These are phyloP conservation scores for Drosophila navojoa DNA, from an alignment of 1,140 invertebrate species.

Conservation along the genomic window DNA sequence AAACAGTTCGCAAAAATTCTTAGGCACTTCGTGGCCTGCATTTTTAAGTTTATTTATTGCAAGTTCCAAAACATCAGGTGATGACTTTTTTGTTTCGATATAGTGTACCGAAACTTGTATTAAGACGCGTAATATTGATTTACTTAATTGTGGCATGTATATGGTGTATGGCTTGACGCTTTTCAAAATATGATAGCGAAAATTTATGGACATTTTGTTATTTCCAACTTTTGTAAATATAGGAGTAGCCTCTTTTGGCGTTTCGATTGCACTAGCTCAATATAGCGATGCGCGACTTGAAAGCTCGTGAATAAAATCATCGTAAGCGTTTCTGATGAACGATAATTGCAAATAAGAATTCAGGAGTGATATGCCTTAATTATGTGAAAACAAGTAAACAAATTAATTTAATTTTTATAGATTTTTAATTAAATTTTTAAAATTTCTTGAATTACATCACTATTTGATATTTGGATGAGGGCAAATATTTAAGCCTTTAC, in stretches of 20 bases:
- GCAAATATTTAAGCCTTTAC: neutral
- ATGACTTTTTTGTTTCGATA: slow-evolving; percentile 77
- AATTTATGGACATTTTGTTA: slow-evolving; percentile 58
- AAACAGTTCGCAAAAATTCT: slow-evolving; percentile 82
- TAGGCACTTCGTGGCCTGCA: slow-evolving; percentile 71
- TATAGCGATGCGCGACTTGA: slow-evolving; percentile 16
- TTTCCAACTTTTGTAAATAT: neutral
- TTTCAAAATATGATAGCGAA: slow-evolving; percentile 64
- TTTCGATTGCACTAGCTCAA: slow-evolving; percentile 14
- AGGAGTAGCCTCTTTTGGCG: neutral
- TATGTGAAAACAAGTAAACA: neutral
- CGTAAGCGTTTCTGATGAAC: neutral
- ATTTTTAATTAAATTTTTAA: slow-evolving; percentile 8
- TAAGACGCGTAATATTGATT: slow-evolving; percentile 73
- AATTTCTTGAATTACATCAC: slow-evolving; percentile 5
- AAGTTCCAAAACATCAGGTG: slow-evolving; percentile 74
- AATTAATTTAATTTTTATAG: neutral
- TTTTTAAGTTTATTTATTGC: slow-evolving; percentile 81
- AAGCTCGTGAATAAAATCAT: slow-evolving; percentile 15
- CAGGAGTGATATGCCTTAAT: neutral
- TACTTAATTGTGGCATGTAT: slow-evolving; percentile 66
- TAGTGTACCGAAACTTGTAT: slow-evolving; percentile 83
- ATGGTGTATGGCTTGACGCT: slow-evolving; percentile 58
- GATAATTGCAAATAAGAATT: neutral
- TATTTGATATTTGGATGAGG: neutral